Conservation (phyloP, 2,113 vertebrate species). For the Neotoma lepida region DNA sequence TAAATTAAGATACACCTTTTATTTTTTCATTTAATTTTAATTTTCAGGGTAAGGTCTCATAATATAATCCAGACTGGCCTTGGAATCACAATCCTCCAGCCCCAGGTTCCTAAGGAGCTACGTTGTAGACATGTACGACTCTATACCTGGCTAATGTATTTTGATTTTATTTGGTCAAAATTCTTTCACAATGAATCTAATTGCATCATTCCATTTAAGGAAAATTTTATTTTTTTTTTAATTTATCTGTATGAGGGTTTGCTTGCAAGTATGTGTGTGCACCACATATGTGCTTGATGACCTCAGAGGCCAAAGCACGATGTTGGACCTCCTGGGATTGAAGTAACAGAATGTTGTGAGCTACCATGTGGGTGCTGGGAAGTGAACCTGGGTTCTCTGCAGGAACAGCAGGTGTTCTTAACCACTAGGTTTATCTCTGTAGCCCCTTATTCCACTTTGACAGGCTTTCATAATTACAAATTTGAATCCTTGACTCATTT, state of each 20-base stretch:
- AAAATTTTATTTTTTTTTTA: not conserved
- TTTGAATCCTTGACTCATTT: slow-evolving; percentile 53
- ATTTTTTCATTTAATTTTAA: not conserved
- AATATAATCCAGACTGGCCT: not conserved
- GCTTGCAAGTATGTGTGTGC: not conserved
- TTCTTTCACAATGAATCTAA: slow-evolving; percentile 1
- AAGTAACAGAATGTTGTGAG: not conserved
- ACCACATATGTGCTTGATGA: not conserved
- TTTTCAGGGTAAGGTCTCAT: not conserved
- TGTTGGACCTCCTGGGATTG: not conserved
- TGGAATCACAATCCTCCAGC: not conserved
- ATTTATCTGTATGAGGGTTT: not conserved
- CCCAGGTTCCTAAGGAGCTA: not conserved
- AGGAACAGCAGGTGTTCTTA: not conserved
- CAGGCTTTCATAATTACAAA: slow-evolving; percentile 38
- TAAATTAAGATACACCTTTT: not conserved
- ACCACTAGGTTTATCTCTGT: not conserved
- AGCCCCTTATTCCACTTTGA: not conserved
- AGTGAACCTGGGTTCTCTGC: not conserved
- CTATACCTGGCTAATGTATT: not conserved
- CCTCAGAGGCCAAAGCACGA: not conserved
- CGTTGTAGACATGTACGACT: not conserved
- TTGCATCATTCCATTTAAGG: slow-evolving; percentile 12
- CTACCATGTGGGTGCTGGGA: not conserved
- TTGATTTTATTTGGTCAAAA: slow-evolving; percentile 60